These are phyloP conservation scores for Phycodurus eques DNA, from an alignment of 2,113 vertebrate species.

Conservation along the genomic window DNA sequence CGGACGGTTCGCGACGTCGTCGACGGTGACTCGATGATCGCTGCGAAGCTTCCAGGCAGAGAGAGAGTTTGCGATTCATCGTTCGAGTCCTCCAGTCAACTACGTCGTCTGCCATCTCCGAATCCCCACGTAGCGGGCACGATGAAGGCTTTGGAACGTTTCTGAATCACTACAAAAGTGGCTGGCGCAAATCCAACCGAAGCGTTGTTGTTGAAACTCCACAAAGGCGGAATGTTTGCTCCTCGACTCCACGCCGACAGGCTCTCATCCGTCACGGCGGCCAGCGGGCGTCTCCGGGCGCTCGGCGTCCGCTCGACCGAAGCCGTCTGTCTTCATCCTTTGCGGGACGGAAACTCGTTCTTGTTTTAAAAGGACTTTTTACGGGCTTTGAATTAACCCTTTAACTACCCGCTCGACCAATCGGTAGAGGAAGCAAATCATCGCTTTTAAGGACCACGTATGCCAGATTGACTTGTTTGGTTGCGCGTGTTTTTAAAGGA, in stretches of 20 bases:
- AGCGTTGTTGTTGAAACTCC: too few relatives aligned
- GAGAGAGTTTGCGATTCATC: background rate
- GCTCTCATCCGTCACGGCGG: too few relatives aligned
- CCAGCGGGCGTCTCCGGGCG: background rate
- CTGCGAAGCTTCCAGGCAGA: background rate
- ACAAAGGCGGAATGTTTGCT: too few relatives aligned
- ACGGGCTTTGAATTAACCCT: background rate
- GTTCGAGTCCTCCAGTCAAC: background rate
- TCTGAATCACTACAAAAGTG: too few relatives aligned
- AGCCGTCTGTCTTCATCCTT: background rate
- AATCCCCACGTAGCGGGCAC: too few relatives aligned
- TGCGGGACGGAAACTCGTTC: background rate
- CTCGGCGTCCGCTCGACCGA: background rate
- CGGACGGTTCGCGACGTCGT: background rate
- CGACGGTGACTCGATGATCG: background rate
- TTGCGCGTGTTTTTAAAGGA: background rate
- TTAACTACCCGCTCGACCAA: background rate
- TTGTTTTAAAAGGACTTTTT: background rate
- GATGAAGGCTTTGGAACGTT: too few relatives aligned
- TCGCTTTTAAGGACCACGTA: background rate
- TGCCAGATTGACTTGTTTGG: background rate
- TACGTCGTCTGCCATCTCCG: too few relatives aligned
- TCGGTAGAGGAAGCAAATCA: background rate
- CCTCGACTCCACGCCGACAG: too few relatives aligned
- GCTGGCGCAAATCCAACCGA: too few relatives aligned